These are phyloP conservation scores for Craterocephalus amniculus DNA, from an alignment of 2,797 vertebrate genomes.

Conservation along the genomic window DNA sequence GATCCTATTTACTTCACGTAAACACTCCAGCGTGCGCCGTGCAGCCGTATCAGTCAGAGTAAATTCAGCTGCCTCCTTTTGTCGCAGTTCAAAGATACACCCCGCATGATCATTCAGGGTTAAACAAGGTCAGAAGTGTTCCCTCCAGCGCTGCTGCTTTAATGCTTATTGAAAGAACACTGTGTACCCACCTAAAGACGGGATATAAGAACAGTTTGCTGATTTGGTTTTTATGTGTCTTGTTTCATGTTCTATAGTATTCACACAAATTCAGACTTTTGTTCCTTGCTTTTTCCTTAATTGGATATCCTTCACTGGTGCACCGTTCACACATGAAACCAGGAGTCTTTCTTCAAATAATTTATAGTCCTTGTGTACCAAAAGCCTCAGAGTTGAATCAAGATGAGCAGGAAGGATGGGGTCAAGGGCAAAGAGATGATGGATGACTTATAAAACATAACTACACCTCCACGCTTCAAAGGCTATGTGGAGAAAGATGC, in stretches of 20 bases:
- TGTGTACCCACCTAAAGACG: constrained; percentile 55
- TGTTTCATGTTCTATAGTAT: constrained; percentile 31
- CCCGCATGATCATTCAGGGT: constrained; percentile 66
- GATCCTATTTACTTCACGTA: constrained; percentile 43
- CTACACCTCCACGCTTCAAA: constrained; percentile 28
- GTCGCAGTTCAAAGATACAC: constrained; percentile 74
- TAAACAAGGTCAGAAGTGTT: constrained; percentile 75
- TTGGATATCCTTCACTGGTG: constrained; percentile 24
- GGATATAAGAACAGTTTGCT: constrained; percentile 22
- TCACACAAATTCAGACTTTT: constrained; percentile 22
- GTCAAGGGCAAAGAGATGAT: constrained; percentile 33
- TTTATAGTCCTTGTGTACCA: constrained; percentile 22
- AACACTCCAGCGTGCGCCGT: constrained; percentile 28
- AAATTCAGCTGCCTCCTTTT: constrained; percentile 59
- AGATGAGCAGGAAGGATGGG: constrained; percentile 3
- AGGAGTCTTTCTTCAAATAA: constrained; percentile 34
- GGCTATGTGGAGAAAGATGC: constrained; percentile 15
- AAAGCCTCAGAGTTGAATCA: constrained; percentile 25
- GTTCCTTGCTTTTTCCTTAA: constrained; percentile 22
- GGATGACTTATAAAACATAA: constrained; percentile 39
- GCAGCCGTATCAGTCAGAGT: constrained; percentile 44
- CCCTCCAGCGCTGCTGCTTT: constrained; percentile 48
- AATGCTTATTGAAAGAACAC: constrained; percentile 54
- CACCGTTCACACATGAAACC: constrained; percentile 24
- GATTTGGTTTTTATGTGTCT: constrained; percentile 22